Conservation (phyloP, 2,113 vertebrate species). For the Hippocampus zosterae region DNA sequence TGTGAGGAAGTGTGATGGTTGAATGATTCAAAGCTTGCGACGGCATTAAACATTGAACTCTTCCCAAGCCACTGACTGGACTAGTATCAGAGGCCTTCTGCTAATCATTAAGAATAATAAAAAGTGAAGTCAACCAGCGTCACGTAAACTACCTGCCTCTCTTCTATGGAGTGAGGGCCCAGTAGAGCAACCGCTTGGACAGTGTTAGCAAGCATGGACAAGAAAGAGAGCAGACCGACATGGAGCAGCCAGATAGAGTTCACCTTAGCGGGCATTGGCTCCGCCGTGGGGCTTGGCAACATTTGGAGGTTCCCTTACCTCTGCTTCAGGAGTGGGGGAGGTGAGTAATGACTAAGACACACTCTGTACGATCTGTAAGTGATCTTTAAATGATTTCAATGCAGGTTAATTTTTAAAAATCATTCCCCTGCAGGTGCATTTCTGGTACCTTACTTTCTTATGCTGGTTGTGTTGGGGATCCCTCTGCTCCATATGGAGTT, state of each 20-base stretch:
- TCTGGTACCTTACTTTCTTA: slow-evolving; percentile 73
- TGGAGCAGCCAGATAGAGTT: slow-evolving; percentile 77
- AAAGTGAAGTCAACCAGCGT: slow-evolving; percentile 49
- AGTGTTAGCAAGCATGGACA: slow-evolving; percentile 36
- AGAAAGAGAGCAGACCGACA: slow-evolving; percentile 56
- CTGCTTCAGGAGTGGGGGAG: slow-evolving; percentile 77
- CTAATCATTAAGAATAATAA: slow-evolving; percentile 73
- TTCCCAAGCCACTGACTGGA: background rate
- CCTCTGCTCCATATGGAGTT: slow-evolving; percentile 76
- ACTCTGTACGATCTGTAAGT: too few relatives aligned
- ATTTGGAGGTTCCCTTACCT: slow-evolving; percentile 77
- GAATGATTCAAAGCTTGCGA: background rate
- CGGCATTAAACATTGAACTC: background rate
- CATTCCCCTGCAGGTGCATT: slow-evolving; percentile 64
- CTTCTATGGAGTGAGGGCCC: slow-evolving; percentile 20
- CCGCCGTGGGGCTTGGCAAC: slow-evolving; percentile 73
- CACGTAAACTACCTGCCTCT: slow-evolving; percentile 19
- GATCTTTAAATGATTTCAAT: too few relatives aligned
- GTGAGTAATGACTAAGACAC: slow-evolving; percentile 48
- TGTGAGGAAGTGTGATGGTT: background rate
- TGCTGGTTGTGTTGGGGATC: slow-evolving; percentile 72
- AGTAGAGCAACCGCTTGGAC: slow-evolving; percentile 1
- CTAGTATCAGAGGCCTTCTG: slow-evolving; percentile 16
- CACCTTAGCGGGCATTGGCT: slow-evolving; percentile 73
- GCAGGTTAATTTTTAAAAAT: background rate